A percentile compares a stretch with the other conserved stretches of the same genome.
These are phyloP conservation scores for Nasonovia ribisnigri DNA, from an alignment of 2,888 invertebrate species.

Conservation along the genomic window DNA sequence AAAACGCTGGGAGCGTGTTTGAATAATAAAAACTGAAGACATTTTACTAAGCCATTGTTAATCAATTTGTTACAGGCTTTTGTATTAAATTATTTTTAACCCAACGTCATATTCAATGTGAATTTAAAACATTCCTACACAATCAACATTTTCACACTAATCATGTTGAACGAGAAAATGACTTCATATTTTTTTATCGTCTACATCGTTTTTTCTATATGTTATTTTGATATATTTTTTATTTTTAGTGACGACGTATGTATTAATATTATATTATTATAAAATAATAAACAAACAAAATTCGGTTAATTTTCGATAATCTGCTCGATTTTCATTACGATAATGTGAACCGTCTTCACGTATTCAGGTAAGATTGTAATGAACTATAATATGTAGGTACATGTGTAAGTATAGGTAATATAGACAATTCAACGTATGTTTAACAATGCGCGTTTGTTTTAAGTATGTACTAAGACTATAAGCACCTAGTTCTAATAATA, in stretches of 20 bases:
- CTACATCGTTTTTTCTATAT: background rate
- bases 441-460: background rate
- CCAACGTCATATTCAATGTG: background rate
- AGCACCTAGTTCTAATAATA: background rate
- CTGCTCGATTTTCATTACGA: background rate
- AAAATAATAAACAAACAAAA: too few species aligned
- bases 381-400: too few species aligned
- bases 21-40: background rate
- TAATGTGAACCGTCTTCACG: too few species aligned
- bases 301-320: background rate
- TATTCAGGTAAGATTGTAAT: too few species aligned
- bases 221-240: background rate
- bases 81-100: background rate
- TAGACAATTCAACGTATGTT: background rate
- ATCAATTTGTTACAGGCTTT: background rate
- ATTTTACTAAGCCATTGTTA: background rate
- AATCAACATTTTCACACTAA: background rate
- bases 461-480: too few species aligned
- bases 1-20: background rate
- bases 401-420: background rate
- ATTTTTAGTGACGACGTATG: too few species aligned
- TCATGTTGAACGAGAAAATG: background rate
- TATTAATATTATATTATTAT: background rate
- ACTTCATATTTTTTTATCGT: background rate
- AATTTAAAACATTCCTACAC: background rate